These are phyloP conservation scores for Dryobota labecula DNA, from an alignment of 2,888 invertebrate species.

Conservation along the genomic window DNA sequence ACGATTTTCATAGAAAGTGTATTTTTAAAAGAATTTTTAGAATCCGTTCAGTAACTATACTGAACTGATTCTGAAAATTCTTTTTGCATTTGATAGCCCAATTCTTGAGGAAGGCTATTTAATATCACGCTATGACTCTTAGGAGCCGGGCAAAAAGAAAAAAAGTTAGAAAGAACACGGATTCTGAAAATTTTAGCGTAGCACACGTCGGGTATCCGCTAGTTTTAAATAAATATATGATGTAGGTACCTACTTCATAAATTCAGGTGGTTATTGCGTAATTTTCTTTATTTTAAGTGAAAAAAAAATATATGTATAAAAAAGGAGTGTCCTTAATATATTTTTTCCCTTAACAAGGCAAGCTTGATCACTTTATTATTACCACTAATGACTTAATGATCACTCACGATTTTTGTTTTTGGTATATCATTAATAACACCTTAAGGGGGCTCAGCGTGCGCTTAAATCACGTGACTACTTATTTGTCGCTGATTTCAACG, in stretches of 20 bases:
- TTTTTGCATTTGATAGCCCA: no score
- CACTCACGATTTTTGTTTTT: conserved; percentile 44
- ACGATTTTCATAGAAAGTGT: background rate
- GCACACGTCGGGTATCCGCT: no score
- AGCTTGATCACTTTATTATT: conserved; percentile 59
- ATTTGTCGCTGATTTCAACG: background rate
- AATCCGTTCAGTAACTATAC: no score
- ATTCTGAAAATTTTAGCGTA: no score
- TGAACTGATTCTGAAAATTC: no score
- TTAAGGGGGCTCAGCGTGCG: conserved; percentile 16
- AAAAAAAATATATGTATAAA: conserved; percentile 7
- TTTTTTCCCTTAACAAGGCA: conserved; percentile 35
- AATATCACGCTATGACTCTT: no score
- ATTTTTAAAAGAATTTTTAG: no score
- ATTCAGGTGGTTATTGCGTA: conserved; percentile 2
- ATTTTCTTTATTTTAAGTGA: conserved; percentile 7
- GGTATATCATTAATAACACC: conserved; percentile 56
- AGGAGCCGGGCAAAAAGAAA: no score
- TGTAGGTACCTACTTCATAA: background rate
- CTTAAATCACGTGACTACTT: conserved; percentile 8
- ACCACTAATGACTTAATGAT: conserved; percentile 62
- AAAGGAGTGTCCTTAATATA: conserved; percentile 35
- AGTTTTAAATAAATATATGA: background rate
- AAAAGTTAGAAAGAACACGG: no score
- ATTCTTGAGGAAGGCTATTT: no score